Evolutionary conservation across 2,888 invertebrate species (phyloP).

Genomic region (Metellina segmentata): DNA sequence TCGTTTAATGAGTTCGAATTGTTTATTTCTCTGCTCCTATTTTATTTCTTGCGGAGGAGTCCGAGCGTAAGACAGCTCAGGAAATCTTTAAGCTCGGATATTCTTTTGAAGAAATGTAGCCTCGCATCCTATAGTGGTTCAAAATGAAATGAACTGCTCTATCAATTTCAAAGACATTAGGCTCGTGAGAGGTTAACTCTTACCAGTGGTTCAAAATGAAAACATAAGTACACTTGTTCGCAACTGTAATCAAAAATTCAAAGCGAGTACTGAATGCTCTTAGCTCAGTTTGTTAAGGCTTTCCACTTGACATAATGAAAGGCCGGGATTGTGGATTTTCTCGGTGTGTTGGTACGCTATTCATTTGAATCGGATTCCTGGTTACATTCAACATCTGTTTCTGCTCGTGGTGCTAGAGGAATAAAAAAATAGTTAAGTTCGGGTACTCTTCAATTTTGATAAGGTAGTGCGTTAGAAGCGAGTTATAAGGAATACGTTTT

Average conservation of each 20-base stretch:
- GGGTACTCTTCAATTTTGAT: too few species aligned
- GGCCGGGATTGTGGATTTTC: background rate
- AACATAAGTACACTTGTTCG: background rate
- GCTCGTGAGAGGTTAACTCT: background rate
- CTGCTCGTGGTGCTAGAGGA: too few species aligned
- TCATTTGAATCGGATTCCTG: background rate
- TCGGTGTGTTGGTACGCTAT: background rate
- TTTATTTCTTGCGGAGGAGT: too few species aligned
- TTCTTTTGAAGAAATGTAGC: background rate
- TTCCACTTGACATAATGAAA: conserved; percentile 1
- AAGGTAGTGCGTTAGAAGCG: too few species aligned
- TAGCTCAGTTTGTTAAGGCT: background rate
- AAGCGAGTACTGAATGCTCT: background rate
- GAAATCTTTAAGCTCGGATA: conserved; percentile 18
- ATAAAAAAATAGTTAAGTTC: too few species aligned
- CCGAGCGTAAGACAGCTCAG: background rate
- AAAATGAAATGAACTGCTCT: conserved; percentile 4
- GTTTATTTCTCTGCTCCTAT: background rate
- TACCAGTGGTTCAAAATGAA: conserved; percentile 45
- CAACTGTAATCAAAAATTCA: conserved; percentile 24
- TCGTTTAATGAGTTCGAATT: background rate
- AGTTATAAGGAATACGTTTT: too few species aligned
- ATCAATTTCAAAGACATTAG: conserved; percentile 20
- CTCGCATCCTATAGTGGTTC: background rate
- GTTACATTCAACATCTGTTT: too few species aligned